Base-by-base conservation (phyloP, 2,888 invertebrate genomes). In the Opisthograptis luteolata region DNA sequence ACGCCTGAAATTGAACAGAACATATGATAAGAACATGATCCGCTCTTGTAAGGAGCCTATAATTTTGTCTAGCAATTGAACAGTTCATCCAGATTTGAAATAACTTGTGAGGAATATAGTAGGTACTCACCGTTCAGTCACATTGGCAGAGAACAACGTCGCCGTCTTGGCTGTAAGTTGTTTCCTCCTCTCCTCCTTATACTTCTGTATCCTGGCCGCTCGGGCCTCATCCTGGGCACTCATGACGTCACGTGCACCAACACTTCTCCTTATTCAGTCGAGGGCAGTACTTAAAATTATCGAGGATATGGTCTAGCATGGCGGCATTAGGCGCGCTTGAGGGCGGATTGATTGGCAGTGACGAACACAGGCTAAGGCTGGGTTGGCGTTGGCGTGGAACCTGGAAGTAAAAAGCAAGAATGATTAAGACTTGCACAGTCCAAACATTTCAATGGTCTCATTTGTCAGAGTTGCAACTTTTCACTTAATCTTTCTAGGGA, bases 121-220 rank as follows among this genome's bases (percentile, higher is more conserved):
- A 25, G 20, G 5, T 17, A 52, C 76, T 59, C 50, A 90, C 90
- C 89, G 81, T 60, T 88, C 87, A 63, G 90, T 88, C 54, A 95
- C 92, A 75, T 94, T 92, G 47, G 94, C 93, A 60, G 94, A 93
- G 71, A 95, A 92, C 64, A 95, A 92, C 49, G 85, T 81, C 27
- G 88, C 87, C 36, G 89, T 87, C 64, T 92, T 92, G n/a, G 92
- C 92, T 25, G 93, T 93, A 54, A 95, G 84, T 77, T 95, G 94
- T 66, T 92, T 92, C 54, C 94, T 91, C 44, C 95, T 88, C 73
- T 95, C 94, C 69, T 95, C 95, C 76, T 95, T 95, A 81, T 95
- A 95, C 65, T 92, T 92, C 66, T 93, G 93, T 68, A 95, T 93
- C 73, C 95, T 89, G 79, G 93, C 93, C 73, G 92, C 90, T 60